Percentiles rank a stretch among this genome's conserved stretches.
Conservation (phyloP, 2,797 vertebrate species). For the Molossus molossus region DNA sequence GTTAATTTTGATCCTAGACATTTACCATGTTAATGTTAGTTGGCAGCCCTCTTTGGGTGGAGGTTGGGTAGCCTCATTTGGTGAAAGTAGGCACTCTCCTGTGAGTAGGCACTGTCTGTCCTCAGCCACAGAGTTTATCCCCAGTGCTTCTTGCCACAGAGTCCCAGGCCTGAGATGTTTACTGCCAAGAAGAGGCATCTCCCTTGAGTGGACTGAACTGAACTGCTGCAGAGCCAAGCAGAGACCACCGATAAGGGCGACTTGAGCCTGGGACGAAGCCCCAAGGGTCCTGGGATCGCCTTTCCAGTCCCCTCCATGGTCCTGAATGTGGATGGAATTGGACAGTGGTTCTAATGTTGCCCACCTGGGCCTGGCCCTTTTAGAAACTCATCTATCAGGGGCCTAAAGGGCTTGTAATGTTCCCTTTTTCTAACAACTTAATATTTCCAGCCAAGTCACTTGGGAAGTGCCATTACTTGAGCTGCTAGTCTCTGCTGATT, state of each 20-base stretch:
- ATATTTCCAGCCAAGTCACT: not conserved
- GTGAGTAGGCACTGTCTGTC: not conserved
- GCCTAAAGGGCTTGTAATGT: not conserved
- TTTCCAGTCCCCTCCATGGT: not conserved
- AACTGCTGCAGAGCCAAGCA: not conserved
- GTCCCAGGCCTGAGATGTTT: not conserved
- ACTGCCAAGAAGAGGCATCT: not conserved
- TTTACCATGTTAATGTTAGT: not conserved
- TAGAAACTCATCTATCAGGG: not conserved
- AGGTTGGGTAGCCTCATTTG: not conserved
- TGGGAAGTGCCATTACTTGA: not conserved
- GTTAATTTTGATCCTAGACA: not conserved
- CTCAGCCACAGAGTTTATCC: not conserved
- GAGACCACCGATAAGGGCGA: not conserved
- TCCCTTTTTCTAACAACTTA: not conserved
- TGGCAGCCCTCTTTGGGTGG: not conserved
- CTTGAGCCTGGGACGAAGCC: not conserved
- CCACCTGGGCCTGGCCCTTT: not conserved
- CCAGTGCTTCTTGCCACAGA: not conserved
- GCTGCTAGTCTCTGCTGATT: not conserved
- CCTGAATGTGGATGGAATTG: not conserved
- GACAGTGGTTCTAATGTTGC: not conserved
- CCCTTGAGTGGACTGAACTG: not conserved
- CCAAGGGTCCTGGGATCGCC: not conserved
- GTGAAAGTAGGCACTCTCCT: not conserved